These are phyloP conservation scores for Ptilonorhynchus violaceus DNA, from an alignment of 2,113 vertebrate species.

Conservation along the genomic window DNA sequence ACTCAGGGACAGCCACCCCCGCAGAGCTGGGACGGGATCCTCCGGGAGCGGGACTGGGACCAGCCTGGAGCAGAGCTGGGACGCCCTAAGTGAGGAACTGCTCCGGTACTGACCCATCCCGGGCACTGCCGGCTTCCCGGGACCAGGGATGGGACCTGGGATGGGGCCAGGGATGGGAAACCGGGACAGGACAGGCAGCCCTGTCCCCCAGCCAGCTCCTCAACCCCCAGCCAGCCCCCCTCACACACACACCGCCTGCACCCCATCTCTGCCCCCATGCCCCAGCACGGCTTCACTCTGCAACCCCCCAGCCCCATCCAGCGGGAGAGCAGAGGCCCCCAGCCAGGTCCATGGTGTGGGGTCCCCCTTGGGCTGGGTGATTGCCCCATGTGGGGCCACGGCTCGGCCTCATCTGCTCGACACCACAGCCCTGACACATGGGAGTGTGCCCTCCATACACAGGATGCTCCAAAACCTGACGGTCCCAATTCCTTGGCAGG, in stretches of 20 bases:
- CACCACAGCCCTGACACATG: fast-evolving
- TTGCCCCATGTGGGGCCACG: fast-evolving
- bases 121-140: neutral
- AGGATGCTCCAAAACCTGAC: fast-evolving
- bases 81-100: neutral
- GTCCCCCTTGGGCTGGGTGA: neutral
- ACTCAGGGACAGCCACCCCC: neutral
- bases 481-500: neutral
- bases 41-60: neutral
- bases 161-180: neutral
- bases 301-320: neutral
- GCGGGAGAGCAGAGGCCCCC: neutral
- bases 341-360: fast-evolving
- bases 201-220: neutral
- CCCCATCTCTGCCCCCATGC: fast-evolving
- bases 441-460: fast-evolving
- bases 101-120: neutral
- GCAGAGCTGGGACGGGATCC: neutral
- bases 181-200: neutral
- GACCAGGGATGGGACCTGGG: neutral
- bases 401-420: fast-evolving
- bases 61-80: neutral
- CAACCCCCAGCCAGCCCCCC: neutral
- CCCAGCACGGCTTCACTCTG: neutral
- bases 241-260: neutral